Base-by-base conservation (phyloP, 2,797 vertebrate genomes). In the Naso thynnoides region DNA sequence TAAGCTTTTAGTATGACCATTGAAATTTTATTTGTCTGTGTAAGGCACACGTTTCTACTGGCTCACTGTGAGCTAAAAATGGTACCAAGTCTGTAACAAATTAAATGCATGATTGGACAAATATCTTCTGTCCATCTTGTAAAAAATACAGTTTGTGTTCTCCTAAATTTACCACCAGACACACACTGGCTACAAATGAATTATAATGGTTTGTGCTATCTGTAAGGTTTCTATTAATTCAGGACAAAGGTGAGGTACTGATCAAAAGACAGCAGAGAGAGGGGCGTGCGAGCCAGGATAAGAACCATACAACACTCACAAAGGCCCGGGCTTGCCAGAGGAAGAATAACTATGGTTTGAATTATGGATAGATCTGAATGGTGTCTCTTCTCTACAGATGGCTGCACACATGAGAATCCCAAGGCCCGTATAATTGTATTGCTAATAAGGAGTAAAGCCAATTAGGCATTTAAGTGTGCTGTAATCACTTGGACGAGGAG, bases 381-480 rank as follows among this genome's bases (percentile, higher is more conserved):
- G 95, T 96, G 95, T 96, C 95, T 96, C 94, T 94, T 95, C 93
- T 95, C 94, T 95, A 96, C 96, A 98, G 96, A 98, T 96, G 96
- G 96, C 95, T 96, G 95, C 95, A 96, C 96, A 96, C 95, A 96
- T 94, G 96, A 96, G 95, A 95, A 96, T 96, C 95, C 93, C 94
- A 86, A 84, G 94, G 95, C 94, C 95, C 95, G 96, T 96, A 97
- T 98, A 98, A 97, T 97, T 97, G 97, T 98, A 98, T 97, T 96
- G 96, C 96, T 98, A 98, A 98, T 97, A 98, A 98, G 96, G 96
- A 97, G 95, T 94, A 95, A 97, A 96, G 96, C 97, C 96, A 99
- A 98, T 99, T 98, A 98, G 96, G 96, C 96, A 95, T 96, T 95
- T 98, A 96, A 97, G 97, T 96, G 96, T 95, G 95, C 95, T 96